Base-by-base conservation (phyloP, 2,113 vertebrate species). In the Limnothrissa miodon region DNA sequence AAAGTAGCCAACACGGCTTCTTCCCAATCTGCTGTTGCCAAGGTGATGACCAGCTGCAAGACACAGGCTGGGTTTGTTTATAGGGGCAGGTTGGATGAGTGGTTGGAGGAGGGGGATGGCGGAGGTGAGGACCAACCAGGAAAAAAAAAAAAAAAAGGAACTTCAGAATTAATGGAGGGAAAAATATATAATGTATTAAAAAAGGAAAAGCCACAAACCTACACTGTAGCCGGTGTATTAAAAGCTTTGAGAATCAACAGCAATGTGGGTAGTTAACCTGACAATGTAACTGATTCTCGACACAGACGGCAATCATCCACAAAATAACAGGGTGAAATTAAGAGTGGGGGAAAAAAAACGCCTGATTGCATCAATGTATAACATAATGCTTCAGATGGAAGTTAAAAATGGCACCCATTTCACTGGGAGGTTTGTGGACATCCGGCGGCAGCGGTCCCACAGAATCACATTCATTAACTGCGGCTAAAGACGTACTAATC, bases 1-100 rank as follows among this genome's bases (percentile, higher is more conserved):
- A 86, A 80, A 83, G 82, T 82, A 89, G 84, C 84, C 81, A 86
- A 87, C 66, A 84, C 80, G 25, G 88, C 88, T 93, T 88, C 91
- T 91, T 91, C 91, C 88, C 92, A 90, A 90, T 89, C 88, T 84
- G 5, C 87, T 19, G 94, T 95, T 93, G 90, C 93, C 92, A 93
- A 80, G 93, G 93, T 78, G 86, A 95, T 90, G 90, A 91, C 91
- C 92, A 93, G 93, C 93, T 93, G 93, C 91, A 62, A 90, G 87
- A 87, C 79, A 84, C 59, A 42, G 88, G 87, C 88, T 84, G 88
- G 91, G 91, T 92, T 93, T 92, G 83, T 93, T 93, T 92, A 90
- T 85, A 85, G 88, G 78, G 88, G 90, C 82, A 82, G 87, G 86
- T 59, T 82, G 19, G 84, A 81, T 83, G 88, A 89, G 90, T 86